Base-by-base conservation (phyloP, 2,797 vertebrate species). In the Danio aesculapii region DNA sequence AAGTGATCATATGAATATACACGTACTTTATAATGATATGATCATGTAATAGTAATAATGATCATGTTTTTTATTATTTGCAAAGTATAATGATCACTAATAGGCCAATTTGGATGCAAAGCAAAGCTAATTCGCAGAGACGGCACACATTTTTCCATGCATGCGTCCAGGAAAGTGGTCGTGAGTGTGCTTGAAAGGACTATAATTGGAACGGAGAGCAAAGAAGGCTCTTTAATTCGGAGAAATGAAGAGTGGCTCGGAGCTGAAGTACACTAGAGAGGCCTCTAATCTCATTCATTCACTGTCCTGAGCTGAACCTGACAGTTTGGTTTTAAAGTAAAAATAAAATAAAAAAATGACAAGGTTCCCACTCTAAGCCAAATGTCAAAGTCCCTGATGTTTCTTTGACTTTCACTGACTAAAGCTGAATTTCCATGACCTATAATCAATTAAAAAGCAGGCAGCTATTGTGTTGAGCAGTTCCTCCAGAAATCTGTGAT, bases 221-320 rank as follows among this genome's bases (percentile, higher is more conserved):
- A 68, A 67, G 57, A 30, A 21, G 30, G 46, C 72, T 30, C 19
- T 30, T 41, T 66, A 21, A 68, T 41, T 81, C 30, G 41, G 8
- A 59, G 41, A 67, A 47, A 59, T 39, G 41, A 73, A 75, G 57
- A 30, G 14, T 52, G 64, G 46, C 68, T 41, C 21, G 44, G 11
- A 78, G 63, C 69, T 49, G 13, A 80, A 39, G 53, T 19, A 66
- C 16, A 17, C 21, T n/a, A 14, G 49, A 41, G 67, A 81, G 62
- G 55, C 14, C 46, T 30, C 67, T 67, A 64, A 82, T 79, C 66
- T 72, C 57, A 41, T 55, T 43, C 50, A 50, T 59, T 19, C 63
- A 73, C 70, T 41, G 70, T 21, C 43, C 50, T 71, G 21, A 52
- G 16, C 9, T 68, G 46, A 68, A 80, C 16, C n/a, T 12, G 16